Conservation (phyloP, 2,797 vertebrate species). For the Miichthys miiuy region DNA sequence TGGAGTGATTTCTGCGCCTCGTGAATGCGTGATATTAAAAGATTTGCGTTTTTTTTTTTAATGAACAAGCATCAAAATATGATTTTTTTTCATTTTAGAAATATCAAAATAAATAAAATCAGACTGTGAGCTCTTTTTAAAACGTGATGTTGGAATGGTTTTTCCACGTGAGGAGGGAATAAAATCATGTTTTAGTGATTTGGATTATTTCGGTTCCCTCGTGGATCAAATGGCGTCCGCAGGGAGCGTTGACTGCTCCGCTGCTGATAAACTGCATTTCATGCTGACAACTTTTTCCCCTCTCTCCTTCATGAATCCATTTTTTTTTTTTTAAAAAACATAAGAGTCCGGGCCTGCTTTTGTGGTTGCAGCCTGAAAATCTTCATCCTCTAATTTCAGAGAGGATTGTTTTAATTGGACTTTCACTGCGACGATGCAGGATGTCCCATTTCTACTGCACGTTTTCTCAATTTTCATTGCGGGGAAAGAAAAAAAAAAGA, state of each 20-base stretch:
- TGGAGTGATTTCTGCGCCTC: no score
- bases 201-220: conserved; percentile 35
- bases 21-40: no score
- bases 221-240: conserved; percentile 60
- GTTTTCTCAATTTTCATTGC: not conserved
- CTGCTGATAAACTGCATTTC: conserved; percentile 28
- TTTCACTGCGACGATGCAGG: conserved; percentile 24
- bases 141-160: not conserved
- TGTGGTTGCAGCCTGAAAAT: not conserved
- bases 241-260: conserved; percentile 21
- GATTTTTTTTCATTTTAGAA: not conserved
- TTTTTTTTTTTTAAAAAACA: not conserved
- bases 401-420: not conserved
- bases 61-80: not conserved
- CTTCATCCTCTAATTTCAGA: not conserved
- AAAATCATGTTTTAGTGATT: not conserved
- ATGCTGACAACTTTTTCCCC: conserved; percentile 3
- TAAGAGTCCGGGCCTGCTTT: conserved; percentile 35
- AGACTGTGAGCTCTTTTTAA: not conserved
- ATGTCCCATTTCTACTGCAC: not conserved
- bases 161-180: no score
- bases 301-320: not conserved
- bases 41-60: not conserved
- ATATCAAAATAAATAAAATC: not conserved
- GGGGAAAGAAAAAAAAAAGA: not conserved